Base-by-base conservation (phyloP, 2,797 vertebrate genomes). In the Melanotaenia trifasciata region DNA sequence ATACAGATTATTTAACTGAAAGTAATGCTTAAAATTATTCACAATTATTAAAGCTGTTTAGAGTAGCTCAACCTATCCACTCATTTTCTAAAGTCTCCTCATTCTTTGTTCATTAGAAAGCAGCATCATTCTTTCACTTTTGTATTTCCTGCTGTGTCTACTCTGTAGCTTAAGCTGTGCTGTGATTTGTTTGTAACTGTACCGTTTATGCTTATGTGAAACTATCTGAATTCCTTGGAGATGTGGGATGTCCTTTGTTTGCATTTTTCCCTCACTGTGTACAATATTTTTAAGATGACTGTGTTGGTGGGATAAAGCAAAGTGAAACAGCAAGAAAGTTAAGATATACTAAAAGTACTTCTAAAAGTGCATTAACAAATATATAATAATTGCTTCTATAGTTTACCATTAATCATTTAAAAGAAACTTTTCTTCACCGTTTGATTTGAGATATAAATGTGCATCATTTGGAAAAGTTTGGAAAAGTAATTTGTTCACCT, bases 111-210 rank as follows among this genome's bases (percentile, higher is more conserved):
- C 71, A 67, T 58, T n/a, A 32, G 2, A 53, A n/a, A 51, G 28
- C 10, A 45, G 20, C 30, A 33, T 77, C 11, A 40, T 13, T 33
- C 22, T 12, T 24, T 18, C 5, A 26, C 12, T 1, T 40, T 47
- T 38, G 35, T 60, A 43, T 68, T 69, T 77, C 32, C 69, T 80
- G 61, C 22, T 62, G 35, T 75, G 26, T 75, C n/a, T 45, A 40
- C 54, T 3, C 13, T 40, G 38, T 40, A 16, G 35, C 20, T 63
- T 1, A 70, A 28, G 2, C 11, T 84, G 51, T 10, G 4, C 50
- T 54, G 7, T 7, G 4, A 22, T 73, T 24, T 82, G 69, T 87
- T 83, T 84, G 80, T 63, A 58, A 70, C 54, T 58, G 20, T 1
- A 18, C 0, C 12, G 47, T 70, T 24, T 54, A 0, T 56, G 62